phyloP scores from a whole-genome alignment of 2,797 vertebrate genomes.

The Potorous gilbertii region DNA sequence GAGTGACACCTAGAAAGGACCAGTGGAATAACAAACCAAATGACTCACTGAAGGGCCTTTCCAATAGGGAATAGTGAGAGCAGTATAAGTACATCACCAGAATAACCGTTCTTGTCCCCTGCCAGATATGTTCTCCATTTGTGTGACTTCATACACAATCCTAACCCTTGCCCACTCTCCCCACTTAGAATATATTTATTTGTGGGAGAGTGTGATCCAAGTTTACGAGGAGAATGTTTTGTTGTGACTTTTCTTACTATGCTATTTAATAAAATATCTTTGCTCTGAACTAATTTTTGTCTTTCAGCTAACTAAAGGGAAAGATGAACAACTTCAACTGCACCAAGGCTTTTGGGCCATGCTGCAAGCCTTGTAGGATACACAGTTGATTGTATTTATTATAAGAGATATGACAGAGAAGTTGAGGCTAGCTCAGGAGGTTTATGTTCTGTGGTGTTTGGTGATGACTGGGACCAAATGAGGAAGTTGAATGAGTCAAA shows the following conservation, averaged over 20 bases:
- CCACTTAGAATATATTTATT: neutral
- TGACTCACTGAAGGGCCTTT: neutral
- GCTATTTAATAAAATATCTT: neutral
- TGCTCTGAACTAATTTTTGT: neutral
- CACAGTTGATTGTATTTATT: neutral
- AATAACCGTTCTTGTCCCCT: neutral
- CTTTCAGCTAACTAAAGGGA: neutral
- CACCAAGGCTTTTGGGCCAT: neutral
- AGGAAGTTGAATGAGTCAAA: neutral
- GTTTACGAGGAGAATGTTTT: neutral
- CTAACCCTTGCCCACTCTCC: neutral
- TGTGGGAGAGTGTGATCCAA: neutral
- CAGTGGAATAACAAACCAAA: neutral
- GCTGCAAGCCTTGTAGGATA: too few relatives aligned
- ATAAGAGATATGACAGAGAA: neutral
- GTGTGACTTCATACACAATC: neutral
- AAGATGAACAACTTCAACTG: neutral
- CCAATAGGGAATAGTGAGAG: neutral
- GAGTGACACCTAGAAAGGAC: neutral
- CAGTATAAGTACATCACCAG: neutral
- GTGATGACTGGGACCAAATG: neutral
- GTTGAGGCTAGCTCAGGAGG: neutral
- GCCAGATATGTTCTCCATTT: neutral
- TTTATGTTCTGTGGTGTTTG: fast-evolving
- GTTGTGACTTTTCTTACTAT: neutral